Conservation (phyloP, 2,113 vertebrate genomes). For the Silurus glanis region DNA sequence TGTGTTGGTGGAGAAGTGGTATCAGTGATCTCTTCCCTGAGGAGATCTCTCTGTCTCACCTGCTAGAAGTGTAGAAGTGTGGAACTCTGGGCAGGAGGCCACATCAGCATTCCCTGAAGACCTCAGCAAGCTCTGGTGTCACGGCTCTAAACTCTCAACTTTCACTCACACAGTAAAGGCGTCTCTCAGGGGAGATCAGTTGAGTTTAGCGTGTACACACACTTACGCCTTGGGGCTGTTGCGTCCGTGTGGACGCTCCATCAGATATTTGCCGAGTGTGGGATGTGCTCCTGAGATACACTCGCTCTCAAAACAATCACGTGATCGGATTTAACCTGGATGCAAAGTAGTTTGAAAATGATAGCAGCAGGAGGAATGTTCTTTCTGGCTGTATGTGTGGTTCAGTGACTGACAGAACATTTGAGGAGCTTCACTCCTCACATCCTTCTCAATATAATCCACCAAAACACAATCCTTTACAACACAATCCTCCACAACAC, state of each 20-base stretch:
- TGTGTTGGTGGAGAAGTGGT: slow-evolving; percentile 1
- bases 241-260: not conserved
- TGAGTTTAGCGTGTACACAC: not conserved
- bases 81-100: slow-evolving; percentile 40
- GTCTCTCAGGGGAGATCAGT: slow-evolving; percentile 21
- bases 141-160: slow-evolving; percentile 12
- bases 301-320: not conserved
- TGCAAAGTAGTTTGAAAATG: not conserved
- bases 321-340: not conserved
- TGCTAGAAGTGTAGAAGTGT: slow-evolving; percentile 9
- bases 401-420: not conserved
- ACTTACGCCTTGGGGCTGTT: not conserved
- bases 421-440: not conserved
- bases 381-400: not conserved
- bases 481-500: not conserved
- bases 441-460: too few relatives aligned
- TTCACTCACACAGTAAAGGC: slow-evolving; percentile 19
- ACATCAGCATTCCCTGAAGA: slow-evolving; percentile 38
- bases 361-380: not conserved
- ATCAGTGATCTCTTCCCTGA: not conserved
- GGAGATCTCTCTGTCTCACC: not conserved
- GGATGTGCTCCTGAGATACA: not conserved
- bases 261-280: slow-evolving; percentile 10
- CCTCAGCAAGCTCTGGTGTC: slow-evolving; percentile 31
- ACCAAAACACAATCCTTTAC: not conserved